Conservation (phyloP, 1,140 invertebrate genomes). For the Eumeta japonica region DNA sequence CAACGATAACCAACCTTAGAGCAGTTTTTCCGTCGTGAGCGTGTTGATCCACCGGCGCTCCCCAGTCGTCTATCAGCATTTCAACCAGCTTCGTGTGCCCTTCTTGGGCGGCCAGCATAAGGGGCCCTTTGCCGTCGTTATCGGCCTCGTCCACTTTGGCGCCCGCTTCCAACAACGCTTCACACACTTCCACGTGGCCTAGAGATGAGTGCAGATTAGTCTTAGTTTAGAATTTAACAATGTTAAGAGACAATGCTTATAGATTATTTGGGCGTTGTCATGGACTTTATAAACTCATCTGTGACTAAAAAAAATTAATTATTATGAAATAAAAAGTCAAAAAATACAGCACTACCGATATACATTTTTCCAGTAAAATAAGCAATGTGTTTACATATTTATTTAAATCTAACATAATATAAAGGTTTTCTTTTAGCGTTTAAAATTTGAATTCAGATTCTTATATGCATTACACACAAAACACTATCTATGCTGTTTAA, state of each 20-base stretch:
- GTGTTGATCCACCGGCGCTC: slow-evolving; percentile 81
- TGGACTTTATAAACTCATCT: too few relatives aligned
- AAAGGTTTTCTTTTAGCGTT: too few relatives aligned
- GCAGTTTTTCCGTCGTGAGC: slow-evolving; percentile 94
- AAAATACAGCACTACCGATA: not conserved
- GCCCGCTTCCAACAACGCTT: slow-evolving; percentile 85
- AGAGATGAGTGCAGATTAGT: not conserved
- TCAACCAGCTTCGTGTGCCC: slow-evolving; percentile 74
- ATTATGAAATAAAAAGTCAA: not conserved
- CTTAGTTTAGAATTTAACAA: slow-evolving; percentile 1
- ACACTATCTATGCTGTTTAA: too few relatives aligned
- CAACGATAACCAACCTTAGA: slow-evolving; percentile 60
- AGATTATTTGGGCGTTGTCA: too few relatives aligned
- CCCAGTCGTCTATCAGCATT: slow-evolving; percentile 70
- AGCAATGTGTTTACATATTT: too few relatives aligned
- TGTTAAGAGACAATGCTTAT: too few relatives aligned
- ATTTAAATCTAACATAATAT: too few relatives aligned
- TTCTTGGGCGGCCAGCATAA: slow-evolving; percentile 87
- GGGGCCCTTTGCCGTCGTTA: slow-evolving; percentile 89
- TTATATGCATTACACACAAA: too few relatives aligned
- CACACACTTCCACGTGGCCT: slow-evolving; percentile 82
- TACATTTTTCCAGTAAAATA: too few relatives aligned
- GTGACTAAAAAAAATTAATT: too few relatives aligned
- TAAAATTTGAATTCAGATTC: too few relatives aligned
- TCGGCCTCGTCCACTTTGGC: slow-evolving; percentile 88